Base-by-base conservation (phyloP, 2,888 invertebrate genomes). In the Cyclophora albipunctata region DNA sequence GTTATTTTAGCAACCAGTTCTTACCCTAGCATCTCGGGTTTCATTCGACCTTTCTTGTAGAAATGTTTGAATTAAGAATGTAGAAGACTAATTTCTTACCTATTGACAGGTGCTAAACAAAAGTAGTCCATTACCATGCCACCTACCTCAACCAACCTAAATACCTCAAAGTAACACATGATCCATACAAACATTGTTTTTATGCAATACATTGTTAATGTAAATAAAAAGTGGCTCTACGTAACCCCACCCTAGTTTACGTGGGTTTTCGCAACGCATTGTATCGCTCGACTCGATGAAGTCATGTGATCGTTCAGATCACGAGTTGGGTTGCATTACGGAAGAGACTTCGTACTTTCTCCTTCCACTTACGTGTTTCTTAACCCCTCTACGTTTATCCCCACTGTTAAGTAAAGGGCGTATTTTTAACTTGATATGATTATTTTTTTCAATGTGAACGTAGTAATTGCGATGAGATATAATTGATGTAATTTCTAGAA, bases 261-360 rank as follows among this genome's bases (percentile, higher is more conserved):
- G 63, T 69, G 57, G 20, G 57, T 80, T 76, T 81, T 75, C 37
- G 81, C 78, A 84, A 81, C 64, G 72, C 65, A 75, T 74, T 77
- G 77, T 78, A 37, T 37, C 4, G 37, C 2, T 37, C 37, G 3
- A 37, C 74, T 81, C 80, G 73, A 63, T 67, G 59, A 53, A 71
- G 71, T 74, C 73, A 73, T 74, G 75, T 75, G 73, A 62, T 67
- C 63, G 5, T 37, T 5, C 37, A 37, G 5, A 5, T 37, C 37
- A 37, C 37, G 5, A 5, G 37, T 20, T 58, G 57, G 64, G 59
- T 52, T 67, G 75, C 69, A 68, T 78, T 67, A 62, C 81, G 78
- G 79, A 81, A 82, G 76, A 37, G 37, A 37, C 37, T 37, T 5
- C 37, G 37, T 57, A 75, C 77, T 78, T 79, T 78, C 78, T 75